phyloP scores from a whole-genome alignment of 2,113 vertebrate species.

The Thinocorus orbignyianus region DNA sequence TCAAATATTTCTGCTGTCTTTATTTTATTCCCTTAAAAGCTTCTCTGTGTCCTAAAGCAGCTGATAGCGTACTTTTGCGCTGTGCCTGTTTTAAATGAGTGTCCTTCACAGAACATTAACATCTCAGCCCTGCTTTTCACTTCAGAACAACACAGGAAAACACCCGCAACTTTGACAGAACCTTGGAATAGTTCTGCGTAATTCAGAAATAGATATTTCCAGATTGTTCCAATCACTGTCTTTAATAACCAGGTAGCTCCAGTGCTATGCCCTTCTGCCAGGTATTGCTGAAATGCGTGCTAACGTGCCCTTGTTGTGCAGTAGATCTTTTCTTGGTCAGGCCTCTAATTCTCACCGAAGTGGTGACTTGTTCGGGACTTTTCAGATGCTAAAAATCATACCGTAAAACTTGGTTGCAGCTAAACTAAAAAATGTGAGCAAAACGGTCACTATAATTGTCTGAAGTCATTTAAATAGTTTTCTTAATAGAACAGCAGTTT shows the following conservation, averaged over 20 bases:
- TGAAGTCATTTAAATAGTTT: not conserved
- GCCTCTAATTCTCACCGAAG: not conserved
- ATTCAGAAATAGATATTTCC: not conserved
- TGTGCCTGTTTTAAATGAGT: not conserved
- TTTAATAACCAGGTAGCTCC: not conserved
- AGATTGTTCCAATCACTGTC: not conserved
- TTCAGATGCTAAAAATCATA: not conserved
- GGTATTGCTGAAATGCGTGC: not conserved
- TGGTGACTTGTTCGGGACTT: not conserved
- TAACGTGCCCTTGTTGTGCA: not conserved
- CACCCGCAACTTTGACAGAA: not conserved
- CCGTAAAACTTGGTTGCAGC: not conserved
- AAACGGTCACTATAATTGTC: not conserved
- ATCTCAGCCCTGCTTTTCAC: not conserved
- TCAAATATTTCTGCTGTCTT: not conserved
- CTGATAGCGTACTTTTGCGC: not conserved
- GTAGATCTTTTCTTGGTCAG: not conserved
- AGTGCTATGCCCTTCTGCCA: not conserved
- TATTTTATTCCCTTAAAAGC: not conserved
- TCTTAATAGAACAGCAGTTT: not conserved
- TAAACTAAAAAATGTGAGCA: not conserved
- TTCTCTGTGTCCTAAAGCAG: not conserved
- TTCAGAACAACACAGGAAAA: conserved; percentile 16
- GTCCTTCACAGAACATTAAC: not conserved
- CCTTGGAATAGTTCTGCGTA: not conserved